These are phyloP conservation scores for Caenorhabditis macrosperma DNA, from an alignment of 2,888 invertebrate genomes.

Conservation along the genomic window DNA sequence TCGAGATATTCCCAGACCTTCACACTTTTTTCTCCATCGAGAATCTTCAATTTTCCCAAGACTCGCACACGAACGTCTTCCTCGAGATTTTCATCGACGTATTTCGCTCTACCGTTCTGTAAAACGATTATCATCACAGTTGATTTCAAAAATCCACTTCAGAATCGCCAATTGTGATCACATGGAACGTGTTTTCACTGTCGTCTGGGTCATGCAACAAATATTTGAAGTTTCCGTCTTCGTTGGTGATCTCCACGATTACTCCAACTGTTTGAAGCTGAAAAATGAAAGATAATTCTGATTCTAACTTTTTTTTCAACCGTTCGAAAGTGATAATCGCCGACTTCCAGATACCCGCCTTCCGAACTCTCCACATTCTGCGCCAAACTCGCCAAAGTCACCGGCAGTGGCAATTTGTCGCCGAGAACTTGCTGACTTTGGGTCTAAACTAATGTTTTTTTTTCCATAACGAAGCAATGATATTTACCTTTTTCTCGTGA, in stretches of 20 bases:
- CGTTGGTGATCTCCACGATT: slow-evolving; percentile 14
- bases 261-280: slow-evolving; percentile 37
- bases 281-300: not conserved
- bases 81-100: not conserved
- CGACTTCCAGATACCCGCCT: slow-evolving; percentile 17
- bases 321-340: slow-evolving; percentile 35
- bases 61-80: slow-evolving; percentile 26
- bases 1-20: not conserved
- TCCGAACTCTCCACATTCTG: slow-evolving; percentile 5
- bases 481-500: slow-evolving; percentile 7
- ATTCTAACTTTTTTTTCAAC: not conserved
- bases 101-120: slow-evolving; percentile 24
- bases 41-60: slow-evolving; percentile 37
- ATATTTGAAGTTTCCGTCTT: slow-evolving; percentile 28
- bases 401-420: slow-evolving; percentile 34
- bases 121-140: not conserved
- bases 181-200: slow-evolving; percentile 15
- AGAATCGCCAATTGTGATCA: slow-evolving; percentile 11
- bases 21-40: slow-evolving; percentile 29
- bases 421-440: slow-evolving; percentile 29
- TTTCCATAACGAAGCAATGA: not conserved
- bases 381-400: slow-evolving; percentile 16
- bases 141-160: slow-evolving; percentile 11
- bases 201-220: slow-evolving; percentile 35
- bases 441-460: slow-evolving; percentile 4